A percentile compares a stretch with the other conserved stretches of the same genome.
Evolutionary conservation across 2,797 vertebrate species (phyloP).

Genomic region (Thalassophryne amazonica): DNA sequence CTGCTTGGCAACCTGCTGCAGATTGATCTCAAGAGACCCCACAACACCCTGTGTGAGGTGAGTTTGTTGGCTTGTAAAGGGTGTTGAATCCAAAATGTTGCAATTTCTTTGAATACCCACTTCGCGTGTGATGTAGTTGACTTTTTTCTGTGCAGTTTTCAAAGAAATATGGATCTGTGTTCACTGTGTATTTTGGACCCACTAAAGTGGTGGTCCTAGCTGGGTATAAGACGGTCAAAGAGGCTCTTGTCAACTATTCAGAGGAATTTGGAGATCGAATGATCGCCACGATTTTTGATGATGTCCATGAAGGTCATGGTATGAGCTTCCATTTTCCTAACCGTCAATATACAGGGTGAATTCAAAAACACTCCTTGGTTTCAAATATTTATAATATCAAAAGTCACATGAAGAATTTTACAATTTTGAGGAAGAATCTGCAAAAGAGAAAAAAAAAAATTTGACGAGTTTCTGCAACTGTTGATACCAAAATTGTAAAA

Average conservation of each 20-base stretch:
- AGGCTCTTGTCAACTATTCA: slow-evolving; percentile 56
- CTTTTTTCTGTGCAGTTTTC: slow-evolving; percentile 42
- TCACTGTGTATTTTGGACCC: slow-evolving; percentile 50
- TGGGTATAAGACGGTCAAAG: slow-evolving; percentile 55
- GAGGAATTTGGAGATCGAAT: slow-evolving; percentile 57
- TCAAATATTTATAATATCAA: no score
- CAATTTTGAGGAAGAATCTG: no score
- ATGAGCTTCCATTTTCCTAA: no score
- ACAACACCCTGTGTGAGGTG: slow-evolving; percentile 50
- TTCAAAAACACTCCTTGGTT: no score
- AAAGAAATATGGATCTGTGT: slow-evolving; percentile 55
- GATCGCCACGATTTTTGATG: slow-evolving; percentile 32
- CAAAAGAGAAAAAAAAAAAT: no score
- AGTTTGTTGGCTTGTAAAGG: slow-evolving; percentile 2
- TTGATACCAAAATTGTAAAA: no score
- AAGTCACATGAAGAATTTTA: no score
- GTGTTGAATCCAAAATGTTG: no score
- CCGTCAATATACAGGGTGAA: no score
- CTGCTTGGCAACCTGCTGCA: slow-evolving; percentile 68
- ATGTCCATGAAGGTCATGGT: slow-evolving; percentile 40
- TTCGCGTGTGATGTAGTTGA: not conserved
- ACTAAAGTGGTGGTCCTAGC: slow-evolving; percentile 65
- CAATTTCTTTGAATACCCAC: not conserved
- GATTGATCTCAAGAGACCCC: slow-evolving; percentile 47
- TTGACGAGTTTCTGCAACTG: no score